A percentile compares a stretch with the other conserved stretches of the same genome.
phyloP scores from a whole-genome alignment of 2,113 vertebrate species.

The Salvelinus fontinalis region DNA sequence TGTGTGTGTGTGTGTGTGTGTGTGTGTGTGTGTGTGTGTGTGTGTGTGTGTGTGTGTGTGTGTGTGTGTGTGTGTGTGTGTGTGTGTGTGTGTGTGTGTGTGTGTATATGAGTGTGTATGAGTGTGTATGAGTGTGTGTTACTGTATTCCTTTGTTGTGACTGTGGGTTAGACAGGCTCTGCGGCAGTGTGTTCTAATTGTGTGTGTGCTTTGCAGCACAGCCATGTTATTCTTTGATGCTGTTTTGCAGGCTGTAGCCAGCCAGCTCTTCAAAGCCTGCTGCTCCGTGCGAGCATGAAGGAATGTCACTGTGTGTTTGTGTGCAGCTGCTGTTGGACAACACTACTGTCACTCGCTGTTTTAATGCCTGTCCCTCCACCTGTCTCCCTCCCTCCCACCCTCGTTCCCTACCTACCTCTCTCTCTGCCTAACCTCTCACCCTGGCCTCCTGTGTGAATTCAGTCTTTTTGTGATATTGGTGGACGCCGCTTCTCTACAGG shows the following conservation, averaged over 20 bases:
- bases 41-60: background rate
- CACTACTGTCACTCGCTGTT: conserved; percentile 67
- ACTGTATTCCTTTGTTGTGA: conserved; percentile 60
- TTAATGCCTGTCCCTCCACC: conserved; percentile 64
- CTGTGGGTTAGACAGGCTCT: conserved; percentile 56
- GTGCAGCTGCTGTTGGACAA: conserved; percentile 67
- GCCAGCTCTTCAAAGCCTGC: conserved; percentile 68
- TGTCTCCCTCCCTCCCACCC: conserved; percentile 1
- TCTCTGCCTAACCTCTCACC: background rate
- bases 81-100: conserved; percentile 11
- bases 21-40: background rate
- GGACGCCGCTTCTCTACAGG: conserved; percentile 49
- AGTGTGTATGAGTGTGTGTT: conserved; percentile 20
- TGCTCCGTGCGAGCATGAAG: conserved; percentile 67
- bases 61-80: conserved; percentile 20
- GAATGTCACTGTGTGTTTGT: conserved; percentile 64
- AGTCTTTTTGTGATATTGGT: conserved; percentile 49
- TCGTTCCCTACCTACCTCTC: background rate
- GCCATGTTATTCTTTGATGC: conserved; percentile 74
- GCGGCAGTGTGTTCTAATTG: conserved; percentile 68
- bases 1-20: conserved; percentile 9
- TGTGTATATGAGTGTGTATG: background rate
- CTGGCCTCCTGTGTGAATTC: conserved; percentile 41
- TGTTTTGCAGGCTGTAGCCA: conserved; percentile 69
- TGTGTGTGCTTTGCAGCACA: conserved; percentile 68